Base-by-base conservation (phyloP, 2,797 vertebrate species). In the Oophaga sylvatica region DNA sequence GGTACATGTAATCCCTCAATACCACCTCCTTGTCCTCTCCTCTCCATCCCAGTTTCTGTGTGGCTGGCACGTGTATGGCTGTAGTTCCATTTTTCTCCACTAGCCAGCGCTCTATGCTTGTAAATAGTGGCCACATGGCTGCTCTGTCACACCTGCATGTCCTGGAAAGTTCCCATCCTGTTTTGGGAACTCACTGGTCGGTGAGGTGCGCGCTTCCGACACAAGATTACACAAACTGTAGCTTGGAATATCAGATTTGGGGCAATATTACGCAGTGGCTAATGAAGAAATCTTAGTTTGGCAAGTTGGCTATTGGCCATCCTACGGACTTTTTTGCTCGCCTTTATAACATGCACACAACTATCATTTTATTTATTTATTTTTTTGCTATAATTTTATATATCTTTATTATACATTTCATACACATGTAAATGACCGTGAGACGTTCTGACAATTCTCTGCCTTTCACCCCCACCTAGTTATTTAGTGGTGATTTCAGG, bases 51-150 rank as follows among this genome's bases (percentile, higher is more conserved):
- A 53, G 12, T 5, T 63, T 45, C 79, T 45, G 26, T 45, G 35
- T 12, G 2, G 12, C 59, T 45, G 79, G 7, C 19, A 0, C 13
- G 13, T 41, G 60, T 45, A 13, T 29, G 16, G 3, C 2, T 15
- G 60, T 60, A 57, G 13, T 87, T 56, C 26, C n/a, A 26, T 2
- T 56, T 1, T 19, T 45, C 29, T 76, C 92, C 93, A 81, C 92
- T 92, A 93, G 92, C 87, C 0, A 77, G 92, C 87, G 90, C 91
- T 93, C 87, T 91, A 84, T 90, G 87, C 48, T 45, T 85, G 77
- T 26, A 77, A 35, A 78, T 81, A 41, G 29, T 2, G 3, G 17
- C 15, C 7, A 2, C 80, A 81, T 35, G 10, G 45, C 15, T 59
- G 15, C 1, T 19, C n/a, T 75, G 48, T 57, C 71, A 29, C 86